Base-by-base conservation (phyloP, 2,888 invertebrate species). In the Melikaiella ostensackeni region DNA sequence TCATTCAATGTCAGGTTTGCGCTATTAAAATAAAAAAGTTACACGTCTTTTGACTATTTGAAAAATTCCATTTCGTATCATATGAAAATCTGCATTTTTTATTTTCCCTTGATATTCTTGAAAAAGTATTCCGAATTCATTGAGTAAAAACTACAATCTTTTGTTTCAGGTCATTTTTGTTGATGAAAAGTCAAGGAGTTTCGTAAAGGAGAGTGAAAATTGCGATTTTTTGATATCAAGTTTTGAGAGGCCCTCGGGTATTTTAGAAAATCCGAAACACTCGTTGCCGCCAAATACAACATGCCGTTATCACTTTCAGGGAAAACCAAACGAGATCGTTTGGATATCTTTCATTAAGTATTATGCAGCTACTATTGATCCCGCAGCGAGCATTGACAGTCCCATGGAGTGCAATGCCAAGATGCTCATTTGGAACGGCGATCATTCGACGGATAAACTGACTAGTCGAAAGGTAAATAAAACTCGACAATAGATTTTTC, bases 341-440 rank as follows among this genome's bases (percentile, higher is more conserved):
- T 96, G 96, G 97, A 94, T 96, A 83, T 96, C 96, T 35, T 96
- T 97, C 89, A 94, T 96, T 86, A 96, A 96, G 91, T 96, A 96
- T 89, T 96, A 96, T 91, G 95, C 96, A 2, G 95, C 95, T 57
- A 94, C 94, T 64, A 93, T 94, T 0, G 95, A 95, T 82, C 93
- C 94, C 2, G 93, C 94, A 1, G 94, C 94, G 19, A 83, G 78
- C 16, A 79, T 82, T 30, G 95, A 95, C 86, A 93, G 94, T 76
- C 94, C 94, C 63, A 93, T 93, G 81, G 95, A 96, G 84, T 96
- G 96, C 88, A 95, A 95, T 77, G 95, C 96, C 8, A 94, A 95
- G 83, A 93, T 96, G 38, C 94, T 95, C 73, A 95, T 96, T 81
- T 96, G 96, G 95, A 96, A 96, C 85, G 96, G 96, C 0, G 94